Conservation (phyloP, 23 tunicate species). For the Phallusia fumigata region DNA sequence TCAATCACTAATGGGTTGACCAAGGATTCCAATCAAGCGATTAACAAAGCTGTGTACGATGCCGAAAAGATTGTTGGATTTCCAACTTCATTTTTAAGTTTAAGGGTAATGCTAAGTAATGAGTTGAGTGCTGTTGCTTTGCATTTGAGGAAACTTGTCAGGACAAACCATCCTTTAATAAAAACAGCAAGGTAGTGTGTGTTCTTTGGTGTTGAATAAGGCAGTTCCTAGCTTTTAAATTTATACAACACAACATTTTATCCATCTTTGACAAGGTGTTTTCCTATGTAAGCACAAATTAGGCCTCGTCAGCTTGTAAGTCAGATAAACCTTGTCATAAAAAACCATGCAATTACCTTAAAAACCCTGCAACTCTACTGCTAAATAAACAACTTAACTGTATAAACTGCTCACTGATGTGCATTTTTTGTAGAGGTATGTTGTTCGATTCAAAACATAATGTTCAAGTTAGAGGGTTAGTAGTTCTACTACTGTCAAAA, state of each 20-base stretch:
- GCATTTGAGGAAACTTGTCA: conserved; percentile 57
- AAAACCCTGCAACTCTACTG: too few relatives aligned
- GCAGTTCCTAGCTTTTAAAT: too few relatives aligned
- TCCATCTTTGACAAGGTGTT: too few relatives aligned
- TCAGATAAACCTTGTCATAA: too few relatives aligned
- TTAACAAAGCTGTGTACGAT: conserved; percentile 68
- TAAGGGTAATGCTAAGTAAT: conserved; percentile 61
- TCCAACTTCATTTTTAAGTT: conserved; percentile 74
- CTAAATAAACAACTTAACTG: not conserved
- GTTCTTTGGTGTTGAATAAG: too few relatives aligned
- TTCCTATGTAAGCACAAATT: too few relatives aligned
- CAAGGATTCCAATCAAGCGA: conserved; percentile 23
- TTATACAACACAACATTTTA: not conserved
- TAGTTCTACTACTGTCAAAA: conserved; percentile 70
- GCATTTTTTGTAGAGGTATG: conserved; percentile 40
- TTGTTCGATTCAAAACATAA: conserved; percentile 86
- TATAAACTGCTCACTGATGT: not conserved
- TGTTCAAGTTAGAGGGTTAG: conserved; percentile 66
- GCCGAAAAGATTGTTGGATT: conserved; percentile 87
- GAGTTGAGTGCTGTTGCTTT: conserved; percentile 72
- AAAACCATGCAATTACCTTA: too few relatives aligned
- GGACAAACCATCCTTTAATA: conserved; percentile 71
- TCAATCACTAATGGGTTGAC: not conserved
- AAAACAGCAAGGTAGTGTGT: conserved; percentile 65
- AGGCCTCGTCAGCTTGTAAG: too few relatives aligned